Evolutionary conservation across 2,113 vertebrate genomes (phyloP).

Genomic region (Pangasianodon gigas): DNA sequence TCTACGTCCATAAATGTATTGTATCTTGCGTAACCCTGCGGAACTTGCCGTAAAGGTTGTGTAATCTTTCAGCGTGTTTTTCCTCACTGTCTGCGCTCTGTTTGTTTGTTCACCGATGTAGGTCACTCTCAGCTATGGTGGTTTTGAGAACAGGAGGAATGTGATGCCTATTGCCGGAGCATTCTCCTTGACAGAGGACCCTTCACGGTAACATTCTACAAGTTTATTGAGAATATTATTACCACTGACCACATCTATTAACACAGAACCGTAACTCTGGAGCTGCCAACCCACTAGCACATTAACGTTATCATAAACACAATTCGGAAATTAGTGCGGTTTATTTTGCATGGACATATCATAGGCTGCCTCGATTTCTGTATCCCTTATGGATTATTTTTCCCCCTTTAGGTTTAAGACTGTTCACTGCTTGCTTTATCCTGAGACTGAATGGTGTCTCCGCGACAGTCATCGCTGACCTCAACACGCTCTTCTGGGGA

Average conservation of each 20-base stretch:
- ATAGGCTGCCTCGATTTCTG: not conserved
- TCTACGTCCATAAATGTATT: not conserved
- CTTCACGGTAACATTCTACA: conserved; percentile 77
- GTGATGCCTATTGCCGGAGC: conserved; percentile 82
- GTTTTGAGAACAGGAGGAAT: conserved; percentile 89
- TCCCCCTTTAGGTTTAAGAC: conserved; percentile 83
- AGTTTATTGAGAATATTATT: not conserved
- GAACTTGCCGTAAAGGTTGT: not conserved
- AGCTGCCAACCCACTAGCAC: not conserved
- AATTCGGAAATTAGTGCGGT: not conserved
- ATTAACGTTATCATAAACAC: not conserved
- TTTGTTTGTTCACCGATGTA: conserved; percentile 55
- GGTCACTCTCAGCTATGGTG: conserved; percentile 97
- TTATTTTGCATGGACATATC: not conserved
- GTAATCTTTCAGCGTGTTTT: not conserved
- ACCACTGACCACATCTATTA: not conserved
- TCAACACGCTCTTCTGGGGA: not conserved
- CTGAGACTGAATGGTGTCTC: conserved; percentile 90
- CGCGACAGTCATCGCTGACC: conserved; percentile 51
- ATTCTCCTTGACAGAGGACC: conserved; percentile 87
- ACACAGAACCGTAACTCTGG: not conserved
- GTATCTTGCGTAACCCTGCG: not conserved
- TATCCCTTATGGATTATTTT: not conserved
- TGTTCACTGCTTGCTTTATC: conserved; percentile 91
- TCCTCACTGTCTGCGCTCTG: not conserved